Evolutionary conservation across 2,113 vertebrate species (phyloP).

Genomic region (Pachyramphus minor): DNA sequence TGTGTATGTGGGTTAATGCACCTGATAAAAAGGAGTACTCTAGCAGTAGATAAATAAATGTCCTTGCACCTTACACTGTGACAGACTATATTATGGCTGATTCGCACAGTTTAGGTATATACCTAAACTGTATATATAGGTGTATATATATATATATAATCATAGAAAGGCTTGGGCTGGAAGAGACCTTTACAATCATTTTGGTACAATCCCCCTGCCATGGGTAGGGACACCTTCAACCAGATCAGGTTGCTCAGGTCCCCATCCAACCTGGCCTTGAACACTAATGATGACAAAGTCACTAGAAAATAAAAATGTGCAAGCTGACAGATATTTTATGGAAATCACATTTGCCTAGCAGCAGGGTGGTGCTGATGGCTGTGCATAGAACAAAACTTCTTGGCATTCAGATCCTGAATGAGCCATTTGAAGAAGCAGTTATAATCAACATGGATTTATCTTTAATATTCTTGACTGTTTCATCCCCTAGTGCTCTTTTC

Average conservation of each 20-base stretch:
- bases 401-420: not conserved
- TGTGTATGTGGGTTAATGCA: not conserved
- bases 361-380: not conserved
- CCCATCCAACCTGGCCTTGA: not conserved
- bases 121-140: not conserved
- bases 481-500: not conserved
- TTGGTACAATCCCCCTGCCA: not conserved
- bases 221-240: not conserved
- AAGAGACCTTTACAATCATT: not conserved
- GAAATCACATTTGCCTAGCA: not conserved
- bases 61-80: not conserved
- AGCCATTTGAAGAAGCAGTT: not conserved
- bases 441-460: not conserved
- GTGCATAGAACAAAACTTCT: not conserved
- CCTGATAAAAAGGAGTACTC: not conserved
- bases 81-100: not conserved
- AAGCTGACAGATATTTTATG: not conserved
- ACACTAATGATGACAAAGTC: not conserved
- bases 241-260: not conserved
- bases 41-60: not conserved
- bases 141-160: not conserved
- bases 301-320: not conserved
- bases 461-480: not conserved
- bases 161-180: not conserved
- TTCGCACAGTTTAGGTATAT: not conserved